Conservation (phyloP, 2,888 invertebrate genomes). For the Odontomyia ornata region DNA sequence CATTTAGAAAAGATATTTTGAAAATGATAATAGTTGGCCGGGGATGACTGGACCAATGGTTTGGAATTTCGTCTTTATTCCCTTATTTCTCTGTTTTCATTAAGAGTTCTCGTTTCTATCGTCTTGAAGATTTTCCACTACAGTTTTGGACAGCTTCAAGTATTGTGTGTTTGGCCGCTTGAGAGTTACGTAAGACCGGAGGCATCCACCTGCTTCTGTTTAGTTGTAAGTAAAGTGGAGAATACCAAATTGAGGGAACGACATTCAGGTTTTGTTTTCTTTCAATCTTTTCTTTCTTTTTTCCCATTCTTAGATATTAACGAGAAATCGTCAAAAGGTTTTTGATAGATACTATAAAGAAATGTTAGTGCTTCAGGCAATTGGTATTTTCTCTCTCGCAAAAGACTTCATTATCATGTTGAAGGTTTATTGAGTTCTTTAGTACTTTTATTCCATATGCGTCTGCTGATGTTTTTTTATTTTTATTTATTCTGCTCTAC, state of each 20-base stretch:
- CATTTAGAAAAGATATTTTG: conserved; percentile 36
- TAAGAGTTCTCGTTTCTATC: background rate
- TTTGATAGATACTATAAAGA: background rate
- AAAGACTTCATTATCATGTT: conserved; percentile 31
- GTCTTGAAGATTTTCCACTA: background rate
- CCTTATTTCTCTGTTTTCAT: background rate
- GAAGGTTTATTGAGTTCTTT: background rate
- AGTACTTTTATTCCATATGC: background rate
- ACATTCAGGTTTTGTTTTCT: background rate
- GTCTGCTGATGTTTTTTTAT: too few relatives aligned
- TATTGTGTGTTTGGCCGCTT: background rate
- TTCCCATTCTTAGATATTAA: background rate
- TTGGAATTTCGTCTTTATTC: background rate
- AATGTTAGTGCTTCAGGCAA: conserved; percentile 13
- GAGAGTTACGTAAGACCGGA: conserved; percentile 28
- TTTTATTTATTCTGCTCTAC: background rate
- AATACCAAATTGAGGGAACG: background rate
- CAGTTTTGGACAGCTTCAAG: conserved; percentile 12
- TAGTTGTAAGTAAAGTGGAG: background rate
- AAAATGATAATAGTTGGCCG: conserved; percentile 34
- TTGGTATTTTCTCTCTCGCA: background rate
- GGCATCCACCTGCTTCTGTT: conserved; percentile 29
- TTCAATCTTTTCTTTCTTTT: background rate
- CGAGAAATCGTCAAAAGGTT: background rate
- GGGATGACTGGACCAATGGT: conserved; percentile 1